phyloP scores from a whole-genome alignment of 1,140 invertebrate genomes.

The Tetramorium alpestre region DNA sequence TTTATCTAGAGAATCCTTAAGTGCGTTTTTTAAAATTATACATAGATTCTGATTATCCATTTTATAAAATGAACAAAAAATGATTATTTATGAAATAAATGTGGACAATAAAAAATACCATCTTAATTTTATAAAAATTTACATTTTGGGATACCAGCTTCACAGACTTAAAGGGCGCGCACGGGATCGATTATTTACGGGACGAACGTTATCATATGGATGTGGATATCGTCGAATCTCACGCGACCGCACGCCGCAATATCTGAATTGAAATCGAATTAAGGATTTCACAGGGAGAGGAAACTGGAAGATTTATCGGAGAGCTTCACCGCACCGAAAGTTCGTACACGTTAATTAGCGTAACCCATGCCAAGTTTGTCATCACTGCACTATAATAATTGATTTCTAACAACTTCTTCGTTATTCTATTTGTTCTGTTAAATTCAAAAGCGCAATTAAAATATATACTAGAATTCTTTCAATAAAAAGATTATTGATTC shows the following conservation, averaged over 20 bases:
- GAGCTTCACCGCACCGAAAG: conserved; percentile 30
- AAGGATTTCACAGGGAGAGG: conserved; percentile 1
- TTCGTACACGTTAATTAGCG: conserved; percentile 59
- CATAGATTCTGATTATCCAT: no score
- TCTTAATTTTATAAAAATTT: no score
- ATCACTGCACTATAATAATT: conserved; percentile 16
- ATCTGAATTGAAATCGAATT: conserved; percentile 65
- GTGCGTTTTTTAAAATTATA: no score
- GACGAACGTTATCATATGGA: conserved; percentile 55
- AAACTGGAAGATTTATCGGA: conserved; percentile 30
- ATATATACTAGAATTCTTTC: background rate
- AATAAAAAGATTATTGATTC: background rate
- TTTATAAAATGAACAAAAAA: no score
- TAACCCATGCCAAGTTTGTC: conserved; percentile 45
- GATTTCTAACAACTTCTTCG: conserved; percentile 7
- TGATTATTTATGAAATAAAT: no score
- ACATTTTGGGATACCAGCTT: no score
- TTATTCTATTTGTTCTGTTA: background rate
- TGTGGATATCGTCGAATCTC: conserved; percentile 5
- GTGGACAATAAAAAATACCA: no score
- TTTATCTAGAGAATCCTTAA: no score
- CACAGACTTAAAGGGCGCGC: background rate
- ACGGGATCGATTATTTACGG: conserved; percentile 55
- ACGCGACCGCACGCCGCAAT: conserved; percentile 24
- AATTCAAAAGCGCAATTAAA: background rate